Evolutionary conservation across 2,888 invertebrate genomes (phyloP).

Genomic region (Piscicola geometra): DNA sequence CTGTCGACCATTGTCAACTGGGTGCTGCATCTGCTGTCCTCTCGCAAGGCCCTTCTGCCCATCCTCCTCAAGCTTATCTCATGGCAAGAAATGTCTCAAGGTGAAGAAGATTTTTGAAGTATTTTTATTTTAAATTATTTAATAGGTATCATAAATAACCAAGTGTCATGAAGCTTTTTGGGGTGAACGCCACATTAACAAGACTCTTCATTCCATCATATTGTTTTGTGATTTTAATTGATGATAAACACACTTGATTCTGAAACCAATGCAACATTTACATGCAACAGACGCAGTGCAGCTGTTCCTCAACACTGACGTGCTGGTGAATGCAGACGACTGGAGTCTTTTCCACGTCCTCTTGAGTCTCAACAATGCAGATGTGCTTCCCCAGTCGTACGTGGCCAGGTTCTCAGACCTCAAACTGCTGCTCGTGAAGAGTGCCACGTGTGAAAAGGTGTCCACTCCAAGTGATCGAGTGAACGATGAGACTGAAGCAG

Average conservation of each 20-base stretch:
- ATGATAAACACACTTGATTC: too few relatives aligned
- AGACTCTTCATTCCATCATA: too few relatives aligned
- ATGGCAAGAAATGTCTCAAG: constrained; percentile 48
- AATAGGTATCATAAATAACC: too few relatives aligned
- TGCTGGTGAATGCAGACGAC: constrained; percentile 12
- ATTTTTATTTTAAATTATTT: constrained; percentile 57
- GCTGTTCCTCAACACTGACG: not conserved
- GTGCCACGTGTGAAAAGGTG: too few relatives aligned
- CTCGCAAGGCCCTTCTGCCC: constrained; percentile 61
- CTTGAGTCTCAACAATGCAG: constrained; percentile 27
- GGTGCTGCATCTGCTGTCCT: constrained; percentile 58
- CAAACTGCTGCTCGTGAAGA: not conserved
- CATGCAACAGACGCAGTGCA: not conserved
- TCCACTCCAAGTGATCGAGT: too few relatives aligned
- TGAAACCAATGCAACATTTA: too few relatives aligned
- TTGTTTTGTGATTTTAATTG: too few relatives aligned
- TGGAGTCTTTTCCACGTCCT: constrained; percentile 29
- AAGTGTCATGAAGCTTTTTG: too few relatives aligned
- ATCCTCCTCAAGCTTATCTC: constrained; percentile 57
- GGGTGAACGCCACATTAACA: too few relatives aligned
- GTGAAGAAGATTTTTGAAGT: constrained; percentile 47
- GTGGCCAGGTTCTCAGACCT: constrained; percentile 7
- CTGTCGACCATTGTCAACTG: constrained; percentile 61
- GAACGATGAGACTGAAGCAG: not conserved
- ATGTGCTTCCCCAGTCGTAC: constrained; percentile 1